Evolutionary conservation across 2,113 vertebrate species (phyloP), one percentile per base, ranked within the genome.

Genomic region (Aix galericulata): DNA sequence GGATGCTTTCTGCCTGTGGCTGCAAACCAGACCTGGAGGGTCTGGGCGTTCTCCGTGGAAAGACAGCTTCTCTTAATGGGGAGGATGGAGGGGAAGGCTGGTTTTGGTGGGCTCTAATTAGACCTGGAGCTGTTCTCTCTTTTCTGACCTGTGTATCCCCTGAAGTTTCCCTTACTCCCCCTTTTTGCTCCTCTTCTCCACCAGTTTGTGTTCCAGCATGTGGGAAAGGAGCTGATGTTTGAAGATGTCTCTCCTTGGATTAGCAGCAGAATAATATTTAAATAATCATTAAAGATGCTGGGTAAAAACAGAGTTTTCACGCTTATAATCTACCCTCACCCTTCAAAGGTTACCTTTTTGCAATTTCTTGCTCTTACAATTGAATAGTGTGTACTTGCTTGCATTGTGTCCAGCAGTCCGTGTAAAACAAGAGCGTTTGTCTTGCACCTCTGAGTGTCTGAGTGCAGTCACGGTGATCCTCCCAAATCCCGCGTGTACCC

Each of bases 391-490:
- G 52, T 14, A 18, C 13, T 38, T 48, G 6, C 0, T n/a, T 8
- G 20, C 18, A 8, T 17, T 15, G 0, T 11, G 48, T 40, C n/a
- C 40, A 34, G 8, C 40, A 31, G 50, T 31, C 48, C 4, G 10
- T 4, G 29, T 48, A 11, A 26, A 31, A 13, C 16, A 3, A 40
- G 48, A 22, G 3, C 1, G 1, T 25, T 69, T 16, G 40, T 26
- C 3, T 1, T 26, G 9, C n/a, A 0, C 21, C 1, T 32, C 18
- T 13, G 1, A 0, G 36, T 25, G 4, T 36, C 14, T 26, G 66
- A 15, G 56, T 2, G 2, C 63, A 7, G 32, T 17, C 36, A 3
- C 1, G 11, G 71, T 13, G 38, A 46, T 18, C 11, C 62, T 36
- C 22, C 27, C 11, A 3, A 22, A 55, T 29, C 71, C 53, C 63